These are phyloP conservation scores for Stercorarius parasiticus DNA, from an alignment of 2,113 vertebrate species.

Conservation along the genomic window DNA sequence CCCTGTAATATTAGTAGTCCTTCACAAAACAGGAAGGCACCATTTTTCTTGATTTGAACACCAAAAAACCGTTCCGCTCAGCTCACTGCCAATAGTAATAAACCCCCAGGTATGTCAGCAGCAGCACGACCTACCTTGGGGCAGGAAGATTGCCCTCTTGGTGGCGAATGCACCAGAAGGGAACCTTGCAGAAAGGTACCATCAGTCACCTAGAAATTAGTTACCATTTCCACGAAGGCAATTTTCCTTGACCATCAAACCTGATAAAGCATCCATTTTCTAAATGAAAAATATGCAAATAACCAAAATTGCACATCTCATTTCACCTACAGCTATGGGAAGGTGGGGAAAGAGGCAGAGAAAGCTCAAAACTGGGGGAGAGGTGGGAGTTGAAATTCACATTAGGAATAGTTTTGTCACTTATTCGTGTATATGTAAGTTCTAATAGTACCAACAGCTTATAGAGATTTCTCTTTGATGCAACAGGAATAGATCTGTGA, in stretches of 20 bases:
- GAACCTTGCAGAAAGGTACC: neutral
- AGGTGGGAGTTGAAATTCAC: neutral
- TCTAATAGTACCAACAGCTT: neutral
- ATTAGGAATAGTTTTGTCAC: fast-evolving
- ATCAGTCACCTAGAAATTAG: neutral
- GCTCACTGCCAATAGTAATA: neutral
- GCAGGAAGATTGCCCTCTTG: neutral
- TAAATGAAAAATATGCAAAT: neutral
- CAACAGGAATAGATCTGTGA: neutral
- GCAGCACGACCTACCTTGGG: neutral
- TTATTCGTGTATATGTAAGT: neutral
- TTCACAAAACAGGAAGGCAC: neutral
- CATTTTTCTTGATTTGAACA: neutral
- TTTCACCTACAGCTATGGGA: neutral
- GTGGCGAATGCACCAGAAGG: neutral
- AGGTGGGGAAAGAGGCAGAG: neutral
- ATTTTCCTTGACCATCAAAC: neutral
- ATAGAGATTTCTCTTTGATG: neutral
- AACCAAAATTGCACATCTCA: neutral
- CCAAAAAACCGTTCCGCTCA: neutral
- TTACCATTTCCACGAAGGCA: neutral
- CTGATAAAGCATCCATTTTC: neutral
- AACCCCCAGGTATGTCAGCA: neutral
- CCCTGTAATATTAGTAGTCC: neutral
- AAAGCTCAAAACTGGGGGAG: neutral